Evolutionary conservation across 2,797 vertebrate species (phyloP).

Genomic region (Pseudomugil gertrudae): DNA sequence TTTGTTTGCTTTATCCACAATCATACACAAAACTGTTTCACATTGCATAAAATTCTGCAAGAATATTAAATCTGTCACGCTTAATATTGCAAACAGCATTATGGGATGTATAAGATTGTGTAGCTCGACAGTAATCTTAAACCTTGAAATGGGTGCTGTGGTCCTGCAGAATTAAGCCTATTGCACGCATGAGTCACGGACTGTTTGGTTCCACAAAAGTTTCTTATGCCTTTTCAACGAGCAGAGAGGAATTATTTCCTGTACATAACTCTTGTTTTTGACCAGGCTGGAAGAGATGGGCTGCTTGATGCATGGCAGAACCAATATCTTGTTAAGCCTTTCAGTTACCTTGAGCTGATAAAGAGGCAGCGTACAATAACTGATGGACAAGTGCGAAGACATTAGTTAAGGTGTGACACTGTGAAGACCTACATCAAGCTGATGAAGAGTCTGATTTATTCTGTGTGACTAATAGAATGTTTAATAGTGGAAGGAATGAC

Average conservation of each 20-base stretch:
- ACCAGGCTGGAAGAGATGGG: slow-evolving; percentile 11
- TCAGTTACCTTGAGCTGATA: slow-evolving; percentile 45
- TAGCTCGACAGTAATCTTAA: slow-evolving; percentile 9
- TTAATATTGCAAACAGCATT: neutral
- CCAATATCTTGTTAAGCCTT: slow-evolving; percentile 25
- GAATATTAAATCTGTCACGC: neutral
- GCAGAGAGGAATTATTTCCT: slow-evolving; percentile 3
- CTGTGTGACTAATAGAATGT: slow-evolving; percentile 29
- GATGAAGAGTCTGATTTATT: slow-evolving; percentile 34
- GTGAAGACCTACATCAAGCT: slow-evolving; percentile 9
- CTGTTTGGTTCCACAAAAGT: slow-evolving; percentile 6
- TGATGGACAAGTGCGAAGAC: slow-evolving; percentile 21
- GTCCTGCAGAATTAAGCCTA: slow-evolving; percentile 31
- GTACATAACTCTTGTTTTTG: slow-evolving; percentile 9
- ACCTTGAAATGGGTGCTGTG: slow-evolving; percentile 22
- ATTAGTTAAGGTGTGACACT: slow-evolving; percentile 28
- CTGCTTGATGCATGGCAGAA: slow-evolving; percentile 20
- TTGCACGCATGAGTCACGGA: slow-evolving; percentile 4
- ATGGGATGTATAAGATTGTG: neutral
- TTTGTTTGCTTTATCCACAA: slow-evolving; percentile 6
- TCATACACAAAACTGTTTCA: neutral
- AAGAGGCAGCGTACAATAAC: slow-evolving; percentile 22
- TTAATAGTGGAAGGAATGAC: slow-evolving; percentile 17
- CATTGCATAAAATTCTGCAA: neutral
- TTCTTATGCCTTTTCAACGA: slow-evolving; percentile 13